A percentile compares a stretch with the other conserved stretches of the same genome.
phyloP scores from a whole-genome alignment of 1,140 invertebrate species.

The Coptotermes formosanus region DNA sequence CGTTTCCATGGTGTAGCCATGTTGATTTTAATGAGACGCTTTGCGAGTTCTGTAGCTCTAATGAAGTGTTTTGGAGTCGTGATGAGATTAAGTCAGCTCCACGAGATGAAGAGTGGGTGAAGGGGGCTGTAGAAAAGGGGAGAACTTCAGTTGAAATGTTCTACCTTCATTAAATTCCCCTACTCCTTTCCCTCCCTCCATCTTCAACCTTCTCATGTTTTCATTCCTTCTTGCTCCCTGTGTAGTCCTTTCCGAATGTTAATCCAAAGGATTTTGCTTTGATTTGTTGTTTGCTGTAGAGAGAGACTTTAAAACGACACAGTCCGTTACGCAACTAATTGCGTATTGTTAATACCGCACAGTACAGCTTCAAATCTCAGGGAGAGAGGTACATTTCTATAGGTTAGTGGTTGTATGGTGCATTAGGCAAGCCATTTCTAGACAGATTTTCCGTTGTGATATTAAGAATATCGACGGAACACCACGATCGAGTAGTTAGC shows the following conservation, averaged over 20 bases:
- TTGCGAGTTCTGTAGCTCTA: conserved; percentile 15
- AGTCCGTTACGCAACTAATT: not conserved
- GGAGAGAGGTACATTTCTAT: too few relatives aligned
- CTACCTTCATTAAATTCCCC: not conserved
- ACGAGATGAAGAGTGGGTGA: conserved; percentile 7
- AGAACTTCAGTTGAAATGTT: not conserved
- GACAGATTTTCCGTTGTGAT: too few relatives aligned
- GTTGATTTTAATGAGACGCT: conserved; percentile 26
- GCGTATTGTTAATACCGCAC: not conserved
- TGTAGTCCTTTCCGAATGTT: not conserved
- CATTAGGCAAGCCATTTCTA: too few relatives aligned
- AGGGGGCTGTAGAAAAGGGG: not conserved
- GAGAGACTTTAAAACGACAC: not conserved
- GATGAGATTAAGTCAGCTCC: conserved; percentile 25
- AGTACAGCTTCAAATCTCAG: too few relatives aligned
- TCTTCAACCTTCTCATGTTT: too few relatives aligned
- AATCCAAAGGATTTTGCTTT: not conserved
- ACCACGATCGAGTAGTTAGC: too few relatives aligned
- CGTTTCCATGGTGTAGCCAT: conserved; percentile 19
- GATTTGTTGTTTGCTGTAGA: not conserved
- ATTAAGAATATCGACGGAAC: too few relatives aligned
- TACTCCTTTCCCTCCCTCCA: too few relatives aligned
- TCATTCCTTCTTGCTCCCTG: not conserved
- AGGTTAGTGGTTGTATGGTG: too few relatives aligned
- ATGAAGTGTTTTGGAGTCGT: conserved; percentile 23